These are phyloP conservation scores for Nasonia oneida DNA, from an alignment of 2,888 invertebrate genomes.

Conservation along the genomic window DNA sequence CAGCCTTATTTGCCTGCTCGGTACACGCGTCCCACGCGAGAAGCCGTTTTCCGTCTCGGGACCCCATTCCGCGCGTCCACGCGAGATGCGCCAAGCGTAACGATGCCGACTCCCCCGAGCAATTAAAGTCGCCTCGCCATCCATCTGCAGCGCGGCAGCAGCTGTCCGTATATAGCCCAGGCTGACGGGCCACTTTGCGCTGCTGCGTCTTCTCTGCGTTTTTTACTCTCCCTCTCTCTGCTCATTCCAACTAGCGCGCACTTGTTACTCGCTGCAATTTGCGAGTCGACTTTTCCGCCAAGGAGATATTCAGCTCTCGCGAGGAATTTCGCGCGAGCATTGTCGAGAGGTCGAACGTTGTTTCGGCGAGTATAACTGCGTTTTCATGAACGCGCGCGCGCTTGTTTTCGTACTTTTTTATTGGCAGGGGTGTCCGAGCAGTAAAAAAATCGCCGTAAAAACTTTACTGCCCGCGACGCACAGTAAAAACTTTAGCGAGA, in stretches of 20 bases:
- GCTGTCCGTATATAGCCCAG: neutral
- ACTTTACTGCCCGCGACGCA: neutral
- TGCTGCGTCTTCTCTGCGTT: neutral
- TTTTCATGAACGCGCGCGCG: neutral
- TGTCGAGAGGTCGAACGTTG: conserved; percentile 1
- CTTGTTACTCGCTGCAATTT: neutral
- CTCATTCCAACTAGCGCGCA: neutral
- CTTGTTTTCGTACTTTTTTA: conserved; percentile 10
- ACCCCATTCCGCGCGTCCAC: neutral
- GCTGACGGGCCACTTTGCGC: conserved; percentile 40
- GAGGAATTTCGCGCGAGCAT: neutral
- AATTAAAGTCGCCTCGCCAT: conserved; percentile 72
- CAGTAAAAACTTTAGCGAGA: conserved; percentile 14
- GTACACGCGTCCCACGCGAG: too few species aligned
- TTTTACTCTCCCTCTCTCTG: conserved; percentile 5
- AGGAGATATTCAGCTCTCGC: neutral
- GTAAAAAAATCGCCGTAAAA: conserved; percentile 18
- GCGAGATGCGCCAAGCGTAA: conserved; percentile 57
- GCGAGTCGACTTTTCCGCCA: neutral
- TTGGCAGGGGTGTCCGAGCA: neutral
- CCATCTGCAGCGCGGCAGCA: conserved; percentile 61
- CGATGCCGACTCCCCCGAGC: conserved; percentile 67
- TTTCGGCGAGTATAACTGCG: neutral
- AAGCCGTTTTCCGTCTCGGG: too few species aligned
- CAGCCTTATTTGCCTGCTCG: too few species aligned